phyloP scores from a whole-genome alignment of 2,888 invertebrate genomes.

The Erebia aethiops region DNA sequence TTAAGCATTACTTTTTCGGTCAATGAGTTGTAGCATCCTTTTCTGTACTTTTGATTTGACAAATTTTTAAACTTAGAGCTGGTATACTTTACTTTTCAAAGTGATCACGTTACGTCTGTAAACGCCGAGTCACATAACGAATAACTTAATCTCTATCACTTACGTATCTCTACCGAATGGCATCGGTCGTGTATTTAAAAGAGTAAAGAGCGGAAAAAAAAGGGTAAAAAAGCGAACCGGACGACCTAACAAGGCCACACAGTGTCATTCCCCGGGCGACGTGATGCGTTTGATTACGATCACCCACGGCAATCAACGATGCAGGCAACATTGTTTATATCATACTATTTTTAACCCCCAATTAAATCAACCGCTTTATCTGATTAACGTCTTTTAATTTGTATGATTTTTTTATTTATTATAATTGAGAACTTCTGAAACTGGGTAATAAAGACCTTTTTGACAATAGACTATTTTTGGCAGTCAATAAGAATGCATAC shows the following conservation, averaged over 20 bases:
- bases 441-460: no score
- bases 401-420: background rate
- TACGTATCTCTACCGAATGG: constrained; percentile 8
- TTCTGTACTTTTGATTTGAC: no score
- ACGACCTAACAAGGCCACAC: constrained; percentile 63
- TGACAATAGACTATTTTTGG: no score
- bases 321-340: constrained; percentile 3
- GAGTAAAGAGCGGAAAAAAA: constrained; percentile 41
- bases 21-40: no score
- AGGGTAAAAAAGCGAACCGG: constrained; percentile 31
- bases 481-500: no score
- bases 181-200: constrained; percentile 48
- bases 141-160: background rate
- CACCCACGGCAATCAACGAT: constrained; percentile 2
- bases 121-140: constrained; percentile 18
- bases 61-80: no score
- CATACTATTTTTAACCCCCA: background rate
- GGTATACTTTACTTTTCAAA: background rate
- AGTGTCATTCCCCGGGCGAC: constrained; percentile 46
- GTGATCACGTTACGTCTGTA: background rate
- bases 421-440: no score
- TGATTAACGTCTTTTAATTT: background rate
- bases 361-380: background rate
- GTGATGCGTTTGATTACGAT: constrained; percentile 13
- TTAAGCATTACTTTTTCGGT: background rate